Evolutionary conservation across 2,797 vertebrate genomes (phyloP), one percentile per base, ranked within the genome.

Genomic region (Myiotriccus ornatus): DNA sequence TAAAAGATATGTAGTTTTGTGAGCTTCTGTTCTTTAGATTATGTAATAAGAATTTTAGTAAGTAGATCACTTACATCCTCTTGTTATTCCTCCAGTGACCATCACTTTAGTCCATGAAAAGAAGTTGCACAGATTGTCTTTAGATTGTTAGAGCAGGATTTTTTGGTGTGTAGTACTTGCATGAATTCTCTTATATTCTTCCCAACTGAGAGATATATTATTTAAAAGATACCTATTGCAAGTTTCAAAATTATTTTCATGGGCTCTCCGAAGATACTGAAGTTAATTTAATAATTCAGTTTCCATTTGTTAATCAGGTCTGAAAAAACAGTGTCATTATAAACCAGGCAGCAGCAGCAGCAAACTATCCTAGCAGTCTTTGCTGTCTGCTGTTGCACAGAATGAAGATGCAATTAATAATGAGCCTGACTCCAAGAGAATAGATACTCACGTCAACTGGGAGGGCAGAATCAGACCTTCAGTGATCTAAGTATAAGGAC

Each of bases 221-320:
- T 87, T 90, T 87, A 22, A 11, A 82, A 89, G 80, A 62, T 88
- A 85, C 21, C 22, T 80, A n/a, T 55, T 96, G 74, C 95, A 96
- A 97, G 27, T 91, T 93, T 94, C 93, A 98, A 97, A 98, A 98
- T 97, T 86, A 87, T 97, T 98, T 97, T 94, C 97, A 97, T 98
- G 97, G 91, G 92, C 96, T 90, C 89, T 97, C 90, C 86, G 95
- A 98, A 98, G 95, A 95, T 97, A 96, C 13, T 96, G 97, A 97
- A 97, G 96, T 97, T 97, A 97, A 97, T 98, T 98, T 98, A 98
- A 98, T 98, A 97, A 98, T 97, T 98, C 97, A 98, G 96, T 98
- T 98, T 98, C 97, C 97, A 96, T 94, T 97, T 98, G 97, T 98
- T 99, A 98, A 98, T 98, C 97, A 98, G 97, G 96, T 97, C 98